Conservation (phyloP, 1,140 invertebrate species). For the Brachionus rubens region DNA sequence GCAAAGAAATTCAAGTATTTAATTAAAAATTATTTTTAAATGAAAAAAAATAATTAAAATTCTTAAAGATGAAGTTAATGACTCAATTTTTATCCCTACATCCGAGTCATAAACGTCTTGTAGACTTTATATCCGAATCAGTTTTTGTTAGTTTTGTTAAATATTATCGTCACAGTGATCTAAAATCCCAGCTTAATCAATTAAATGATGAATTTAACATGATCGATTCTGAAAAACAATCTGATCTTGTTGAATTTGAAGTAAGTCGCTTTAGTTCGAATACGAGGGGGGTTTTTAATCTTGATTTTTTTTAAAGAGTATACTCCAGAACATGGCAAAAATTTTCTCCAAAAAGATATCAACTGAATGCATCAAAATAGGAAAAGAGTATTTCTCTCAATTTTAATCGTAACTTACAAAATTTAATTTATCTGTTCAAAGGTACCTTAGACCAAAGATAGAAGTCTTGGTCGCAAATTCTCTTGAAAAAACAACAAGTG, state of each 20-base stretch:
- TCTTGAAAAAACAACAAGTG: background rate
- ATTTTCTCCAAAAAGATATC: conserved; percentile 2
- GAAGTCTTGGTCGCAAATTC: conserved; percentile 1
- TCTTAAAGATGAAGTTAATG: conserved; percentile 9
- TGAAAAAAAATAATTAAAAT: background rate
- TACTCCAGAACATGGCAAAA: background rate
- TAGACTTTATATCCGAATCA: conserved; percentile 27
- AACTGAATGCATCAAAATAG: background rate
- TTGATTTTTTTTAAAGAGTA: background rate
- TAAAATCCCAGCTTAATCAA: background rate
- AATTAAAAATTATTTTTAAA: background rate
- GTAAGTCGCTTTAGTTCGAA: background rate
- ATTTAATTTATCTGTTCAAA: background rate
- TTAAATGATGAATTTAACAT: background rate
- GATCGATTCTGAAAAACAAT: background rate
- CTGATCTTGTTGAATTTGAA: conserved; percentile 13
- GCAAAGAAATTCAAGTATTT: conserved; percentile 6
- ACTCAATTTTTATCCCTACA: conserved; percentile 14
- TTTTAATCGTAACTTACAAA: background rate
- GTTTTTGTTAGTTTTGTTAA: background rate
- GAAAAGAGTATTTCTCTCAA: background rate
- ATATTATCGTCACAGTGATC: conserved; percentile 9
- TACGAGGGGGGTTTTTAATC: background rate
- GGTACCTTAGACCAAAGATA: conserved; percentile 27
- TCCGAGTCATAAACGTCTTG: background rate